Percentiles rank a stretch among this genome's conserved stretches.
Conservation (phyloP, 2,113 vertebrate species). For the Notiomystis cincta region DNA sequence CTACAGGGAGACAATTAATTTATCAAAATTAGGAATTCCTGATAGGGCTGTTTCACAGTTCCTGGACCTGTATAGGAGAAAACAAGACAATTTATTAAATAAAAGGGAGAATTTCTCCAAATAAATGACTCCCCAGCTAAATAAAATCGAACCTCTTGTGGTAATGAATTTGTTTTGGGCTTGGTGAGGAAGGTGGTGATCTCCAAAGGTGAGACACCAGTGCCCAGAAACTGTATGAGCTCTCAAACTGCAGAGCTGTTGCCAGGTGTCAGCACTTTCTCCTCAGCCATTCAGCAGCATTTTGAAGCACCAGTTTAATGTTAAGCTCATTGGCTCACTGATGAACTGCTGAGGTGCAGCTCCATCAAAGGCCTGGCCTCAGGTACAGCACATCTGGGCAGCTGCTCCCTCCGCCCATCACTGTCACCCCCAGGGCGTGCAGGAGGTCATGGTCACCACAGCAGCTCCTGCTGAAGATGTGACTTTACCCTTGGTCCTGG, state of each 20-base stretch:
- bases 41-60: neutral
- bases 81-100: neutral
- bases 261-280: neutral
- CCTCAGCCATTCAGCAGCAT: neutral
- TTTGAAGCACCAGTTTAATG: neutral
- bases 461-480: neutral
- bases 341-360: neutral
- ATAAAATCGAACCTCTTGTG: neutral
- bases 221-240: neutral
- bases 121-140: neutral
- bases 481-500: neutral
- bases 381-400: neutral
- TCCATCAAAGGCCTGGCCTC: fast-evolving
- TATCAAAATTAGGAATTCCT: conserved; percentile 49
- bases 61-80: neutral
- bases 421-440: neutral
- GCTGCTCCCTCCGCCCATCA: neutral
- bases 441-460: fast-evolving
- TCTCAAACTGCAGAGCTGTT: neutral
- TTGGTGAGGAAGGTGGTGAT: neutral
- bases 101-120: neutral
- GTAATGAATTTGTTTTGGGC: neutral
- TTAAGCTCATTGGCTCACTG: neutral
- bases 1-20: conserved; percentile 21
- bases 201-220: neutral